These are phyloP conservation scores for Cephalopterus ornatus DNA, from an alignment of 2,113 vertebrate genomes.

Conservation along the genomic window DNA sequence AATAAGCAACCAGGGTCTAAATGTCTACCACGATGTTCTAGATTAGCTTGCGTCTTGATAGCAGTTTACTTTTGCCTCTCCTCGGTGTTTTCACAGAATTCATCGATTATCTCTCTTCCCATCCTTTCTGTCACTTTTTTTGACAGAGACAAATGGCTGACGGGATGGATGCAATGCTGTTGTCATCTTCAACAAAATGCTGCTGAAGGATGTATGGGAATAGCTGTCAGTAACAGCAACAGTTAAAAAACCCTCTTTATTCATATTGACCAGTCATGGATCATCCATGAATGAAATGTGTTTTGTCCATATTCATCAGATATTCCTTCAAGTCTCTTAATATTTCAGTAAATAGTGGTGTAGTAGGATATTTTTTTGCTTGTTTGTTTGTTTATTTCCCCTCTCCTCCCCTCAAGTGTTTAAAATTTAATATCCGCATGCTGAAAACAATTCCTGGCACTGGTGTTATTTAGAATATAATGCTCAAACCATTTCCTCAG, in stretches of 20 bases:
- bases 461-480: background rate
- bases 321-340: background rate
- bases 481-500: background rate
- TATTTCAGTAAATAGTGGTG: background rate
- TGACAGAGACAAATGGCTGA: background rate
- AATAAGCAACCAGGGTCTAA: background rate
- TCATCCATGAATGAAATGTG: background rate
- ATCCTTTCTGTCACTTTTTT: background rate
- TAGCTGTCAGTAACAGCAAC: background rate
- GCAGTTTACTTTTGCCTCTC: background rate
- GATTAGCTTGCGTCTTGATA: background rate
- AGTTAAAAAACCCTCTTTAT: background rate
- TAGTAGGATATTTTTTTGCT: background rate
- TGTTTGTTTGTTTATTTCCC: background rate
- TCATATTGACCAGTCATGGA: background rate
- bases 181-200: background rate
- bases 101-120: background rate
- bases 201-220: background rate
- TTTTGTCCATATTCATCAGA: background rate
- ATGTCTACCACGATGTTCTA: background rate
- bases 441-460: background rate
- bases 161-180: background rate
- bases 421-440: too few species aligned
- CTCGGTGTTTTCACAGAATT: background rate
- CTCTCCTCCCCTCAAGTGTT: background rate